Base-by-base conservation (phyloP, 1,140 invertebrate species). In the Mizuhopecten yessoensis region DNA sequence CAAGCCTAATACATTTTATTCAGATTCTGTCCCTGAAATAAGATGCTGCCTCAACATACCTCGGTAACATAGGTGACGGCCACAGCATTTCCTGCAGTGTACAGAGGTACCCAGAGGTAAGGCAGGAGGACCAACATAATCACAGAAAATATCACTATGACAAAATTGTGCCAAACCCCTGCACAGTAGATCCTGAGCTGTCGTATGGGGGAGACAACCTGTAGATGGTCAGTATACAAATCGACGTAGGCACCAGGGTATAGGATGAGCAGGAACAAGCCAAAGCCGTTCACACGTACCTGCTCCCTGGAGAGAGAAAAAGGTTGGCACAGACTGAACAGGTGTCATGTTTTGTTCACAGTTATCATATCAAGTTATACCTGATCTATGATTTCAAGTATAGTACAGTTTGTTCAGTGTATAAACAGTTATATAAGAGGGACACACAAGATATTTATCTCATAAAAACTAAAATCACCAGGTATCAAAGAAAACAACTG, bases 101-200 rank as follows among this genome's bases (percentile, higher is more conserved):
- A 99, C 88, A 98, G 97, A 20, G 98, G 98, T 57, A 97, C 97
- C 94, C 98, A 97, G n/a, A 98, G 93, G 92, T 97, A 97, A 88
- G 98, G 98, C 34, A 98, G 96, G 0, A 97, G 96, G 33, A 97
- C 97, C 90, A 99, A 97, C 34, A 98, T 91, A n/a, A 98, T 93
- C 90, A 98, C 97, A 75, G 98, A 98, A 88, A 98, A 42, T 34
- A 98, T 95, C 87, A 98, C 98, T 90, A 99, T 97, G 29, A 99
- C 97, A 91, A 99, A 97, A 96, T 99, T 99, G 95, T 99, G 99
- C 99, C 99, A 99, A 39, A 99, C 98, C 86, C 99, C 99, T 39
- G 98, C 99, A 96, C 98, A 99, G 93, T 98, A 98, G 75, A 99
- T 98, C 94, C 98, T 97, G 75, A 99, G 97, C 96, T 98, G 98